These are phyloP conservation scores for Microctenopoma lineatum DNA, from an alignment of 2,797 vertebrate species.

Conservation along the genomic window DNA sequence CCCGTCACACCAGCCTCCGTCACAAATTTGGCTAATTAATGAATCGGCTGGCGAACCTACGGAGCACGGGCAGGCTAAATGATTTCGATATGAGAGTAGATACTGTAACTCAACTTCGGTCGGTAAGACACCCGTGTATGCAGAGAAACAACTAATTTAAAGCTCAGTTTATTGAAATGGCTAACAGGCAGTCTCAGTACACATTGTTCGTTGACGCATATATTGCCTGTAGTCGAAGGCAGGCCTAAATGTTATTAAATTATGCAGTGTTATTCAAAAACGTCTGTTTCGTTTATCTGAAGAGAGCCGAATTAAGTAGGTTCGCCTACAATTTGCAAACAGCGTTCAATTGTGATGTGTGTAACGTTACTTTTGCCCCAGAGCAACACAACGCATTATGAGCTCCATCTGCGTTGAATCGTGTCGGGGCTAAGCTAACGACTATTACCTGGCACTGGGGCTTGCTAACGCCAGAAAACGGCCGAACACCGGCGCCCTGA, in stretches of 20 bases:
- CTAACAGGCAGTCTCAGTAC: slow-evolving; percentile 25
- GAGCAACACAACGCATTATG: neutral
- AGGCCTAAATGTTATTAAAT: slow-evolving; percentile 62
- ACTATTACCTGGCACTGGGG: slow-evolving; percentile 46
- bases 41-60: neutral
- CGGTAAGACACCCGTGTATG: fast-evolving
- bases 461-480: slow-evolving; percentile 56
- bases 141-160: fast-evolving
- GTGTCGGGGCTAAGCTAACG: slow-evolving; percentile 71
- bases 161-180: neutral
- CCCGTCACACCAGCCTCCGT: slow-evolving; percentile 24
- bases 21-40: neutral
- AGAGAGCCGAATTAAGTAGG: neutral
- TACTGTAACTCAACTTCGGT: slow-evolving; percentile 20
- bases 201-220: slow-evolving; percentile 38
- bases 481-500: slow-evolving; percentile 67
- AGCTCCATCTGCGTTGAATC: slow-evolving; percentile 19
- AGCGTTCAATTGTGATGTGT: slow-evolving; percentile 2
- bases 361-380: neutral
- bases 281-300: neutral
- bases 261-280: slow-evolving; percentile 2
- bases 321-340: neutral
- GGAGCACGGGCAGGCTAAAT: neutral
- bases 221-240: slow-evolving; percentile 7
- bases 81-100: fast-evolving